Base-by-base conservation (phyloP, 2,113 vertebrate species). In the Neogale vison region DNA sequence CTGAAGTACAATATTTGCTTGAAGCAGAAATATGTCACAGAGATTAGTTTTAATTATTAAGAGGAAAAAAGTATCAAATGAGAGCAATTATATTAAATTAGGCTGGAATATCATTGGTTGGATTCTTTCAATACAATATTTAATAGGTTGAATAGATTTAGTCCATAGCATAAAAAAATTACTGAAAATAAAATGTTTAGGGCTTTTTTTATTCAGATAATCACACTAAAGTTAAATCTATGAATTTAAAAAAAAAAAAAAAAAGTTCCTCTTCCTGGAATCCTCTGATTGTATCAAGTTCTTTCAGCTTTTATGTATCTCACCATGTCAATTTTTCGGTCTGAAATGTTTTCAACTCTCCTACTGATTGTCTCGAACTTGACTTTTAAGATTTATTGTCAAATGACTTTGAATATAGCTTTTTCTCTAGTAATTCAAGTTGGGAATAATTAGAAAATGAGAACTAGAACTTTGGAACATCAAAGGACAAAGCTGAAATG, bases 1-100 rank as follows among this genome's bases (percentile, higher is more conserved):
- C 29, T 92, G 18, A 88, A 79, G 36, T 29, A 34, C 29, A 36
- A 34, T 69, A 34, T 23, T 20, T 65, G 14, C 7, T 97, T 23
- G n/a, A 94, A 79, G 42, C 17, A 79, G 31, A 72, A 94, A 55
- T 63, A 63, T 29, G 18, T 50, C 50, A 97, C 18, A 63, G 5
- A 77, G 24, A 72, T 80, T 79, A 88, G 4, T 84, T 94, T 86
- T 45, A 69, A 81, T 87, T 94, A 80, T 88, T 88, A 97, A 88
- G n/a, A 85, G 45, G n/a, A 91, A 94, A 79, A 20, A 79, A 26
- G 1, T 77, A 14, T 67, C 31, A 65, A 74, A 7, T 57, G 45
- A 85, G 63, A 72, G 12, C 31, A 67, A 82, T 59, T 71, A 65
- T n/a, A 50, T 17, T 84, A 42, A 84, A 74, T 88, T 94, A 88